These are phyloP conservation scores for Hypolimnas misippus DNA, from an alignment of 2,888 invertebrate genomes.

Conservation along the genomic window DNA sequence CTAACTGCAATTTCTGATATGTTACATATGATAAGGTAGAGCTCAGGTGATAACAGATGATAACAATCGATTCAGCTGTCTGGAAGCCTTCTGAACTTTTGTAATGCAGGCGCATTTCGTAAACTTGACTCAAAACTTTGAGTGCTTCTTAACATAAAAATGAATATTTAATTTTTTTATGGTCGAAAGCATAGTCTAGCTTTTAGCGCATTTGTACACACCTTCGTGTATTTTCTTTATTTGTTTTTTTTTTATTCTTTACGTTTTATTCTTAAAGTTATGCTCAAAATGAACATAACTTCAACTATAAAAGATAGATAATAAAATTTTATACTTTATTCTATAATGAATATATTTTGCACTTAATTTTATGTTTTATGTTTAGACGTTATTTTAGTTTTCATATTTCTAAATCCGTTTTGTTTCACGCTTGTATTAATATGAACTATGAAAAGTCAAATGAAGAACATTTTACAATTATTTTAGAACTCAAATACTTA, in stretches of 20 bases:
- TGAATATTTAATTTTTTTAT: slow-evolving; percentile 49
- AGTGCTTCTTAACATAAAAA: slow-evolving; percentile 48
- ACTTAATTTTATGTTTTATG: not conserved
- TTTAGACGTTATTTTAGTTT: not conserved
- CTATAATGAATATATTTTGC: not conserved
- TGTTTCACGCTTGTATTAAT: not conserved
- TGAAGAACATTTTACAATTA: too few relatives aligned
- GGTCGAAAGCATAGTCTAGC: slow-evolving; percentile 36
- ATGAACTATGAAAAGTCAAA: not conserved
- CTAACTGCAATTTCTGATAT: not conserved
- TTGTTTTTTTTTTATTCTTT: slow-evolving; percentile 12
- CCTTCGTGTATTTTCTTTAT: slow-evolving; percentile 14
- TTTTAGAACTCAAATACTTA: too few relatives aligned
- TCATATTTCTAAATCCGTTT: not conserved
- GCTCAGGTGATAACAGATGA: slow-evolving; percentile 34
- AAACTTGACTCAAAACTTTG: slow-evolving; percentile 43
- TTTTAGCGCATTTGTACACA: slow-evolving; percentile 30
- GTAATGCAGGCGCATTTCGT: slow-evolving; percentile 42
- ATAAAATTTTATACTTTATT: slow-evolving; percentile 7
- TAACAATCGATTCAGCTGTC: slow-evolving; percentile 40
- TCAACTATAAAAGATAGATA: not conserved
- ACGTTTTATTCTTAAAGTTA: not conserved
- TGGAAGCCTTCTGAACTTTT: slow-evolving; percentile 40
- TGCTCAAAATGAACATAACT: not conserved
- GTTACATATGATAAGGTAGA: slow-evolving; percentile 20